phyloP scores from a whole-genome alignment of 2,113 vertebrate species.

The Paradoxurus hermaphroditus region DNA sequence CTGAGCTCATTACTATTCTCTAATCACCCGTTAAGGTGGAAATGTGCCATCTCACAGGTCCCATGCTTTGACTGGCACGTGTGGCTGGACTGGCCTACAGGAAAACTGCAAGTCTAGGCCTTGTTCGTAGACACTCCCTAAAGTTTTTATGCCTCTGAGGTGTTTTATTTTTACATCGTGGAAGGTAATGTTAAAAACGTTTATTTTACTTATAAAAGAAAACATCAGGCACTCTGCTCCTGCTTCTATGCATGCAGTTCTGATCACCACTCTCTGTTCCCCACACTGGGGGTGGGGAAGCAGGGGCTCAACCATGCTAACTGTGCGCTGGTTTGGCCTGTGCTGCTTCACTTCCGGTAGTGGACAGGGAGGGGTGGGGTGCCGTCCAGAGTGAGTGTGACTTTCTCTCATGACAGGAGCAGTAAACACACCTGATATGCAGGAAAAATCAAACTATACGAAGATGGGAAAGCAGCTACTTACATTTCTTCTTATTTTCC shows the following conservation, averaged over 20 bases:
- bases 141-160: background rate
- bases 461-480: background rate
- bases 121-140: background rate
- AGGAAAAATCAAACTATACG: background rate
- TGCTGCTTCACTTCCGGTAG: background rate
- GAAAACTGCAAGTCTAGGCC: background rate
- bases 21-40: background rate
- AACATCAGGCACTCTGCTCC: background rate
- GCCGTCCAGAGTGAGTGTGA: background rate
- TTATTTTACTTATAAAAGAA: background rate
- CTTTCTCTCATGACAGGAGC: background rate
- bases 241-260: background rate
- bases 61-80: background rate
- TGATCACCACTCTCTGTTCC: background rate
- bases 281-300: background rate
- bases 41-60: background rate
- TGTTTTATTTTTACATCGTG: background rate
- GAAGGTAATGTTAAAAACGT: background rate
- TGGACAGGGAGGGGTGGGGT: rapidly evolving
- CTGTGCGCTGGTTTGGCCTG: background rate
- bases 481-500: background rate
- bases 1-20: background rate
- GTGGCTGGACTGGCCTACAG: background rate
- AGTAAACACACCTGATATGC: background rate
- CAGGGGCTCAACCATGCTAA: background rate